A percentile compares a stretch with the other conserved stretches of the same genome.
Conservation (phyloP, 2,888 invertebrate species). For the Morpho deidamia region DNA sequence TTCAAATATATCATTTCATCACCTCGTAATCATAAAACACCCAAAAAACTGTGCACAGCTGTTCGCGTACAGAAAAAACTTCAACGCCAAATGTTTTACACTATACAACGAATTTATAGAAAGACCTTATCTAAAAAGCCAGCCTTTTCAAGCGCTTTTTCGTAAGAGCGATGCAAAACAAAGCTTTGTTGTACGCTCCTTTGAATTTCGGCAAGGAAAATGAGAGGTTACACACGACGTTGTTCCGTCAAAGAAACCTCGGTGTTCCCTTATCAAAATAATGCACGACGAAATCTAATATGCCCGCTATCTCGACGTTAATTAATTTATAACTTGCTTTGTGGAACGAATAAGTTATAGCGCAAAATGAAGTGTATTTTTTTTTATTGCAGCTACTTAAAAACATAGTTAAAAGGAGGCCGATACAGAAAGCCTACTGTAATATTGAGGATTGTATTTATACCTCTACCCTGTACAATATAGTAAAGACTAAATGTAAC, state of each 20-base stretch:
- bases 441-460: no score
- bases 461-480: no score
- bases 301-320: slow-evolving; percentile 19
- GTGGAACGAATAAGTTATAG: background rate
- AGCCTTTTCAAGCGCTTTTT: slow-evolving; percentile 69
- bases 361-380: no score
- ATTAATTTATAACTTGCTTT: slow-evolving; percentile 4
- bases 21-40: no score
- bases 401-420: no score
- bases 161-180: slow-evolving; percentile 71
- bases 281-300: slow-evolving; percentile 65
- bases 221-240: slow-evolving; percentile 63
- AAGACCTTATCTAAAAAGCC: slow-evolving; percentile 74
- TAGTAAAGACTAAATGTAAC: no score
- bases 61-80: slow-evolving; percentile 49
- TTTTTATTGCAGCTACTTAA: no score
- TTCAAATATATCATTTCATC: no score
- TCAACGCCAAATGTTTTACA: slow-evolving; percentile 46
- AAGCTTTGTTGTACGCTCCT: slow-evolving; percentile 73
- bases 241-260: slow-evolving; percentile 62
- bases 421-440: no score
- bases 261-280: slow-evolving; percentile 72
- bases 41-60: no score
- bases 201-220: slow-evolving; percentile 77
- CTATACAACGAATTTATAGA: slow-evolving; percentile 67